These are phyloP conservation scores for Craniophora ligustri DNA, from an alignment of 2,888 invertebrate genomes.

Conservation along the genomic window DNA sequence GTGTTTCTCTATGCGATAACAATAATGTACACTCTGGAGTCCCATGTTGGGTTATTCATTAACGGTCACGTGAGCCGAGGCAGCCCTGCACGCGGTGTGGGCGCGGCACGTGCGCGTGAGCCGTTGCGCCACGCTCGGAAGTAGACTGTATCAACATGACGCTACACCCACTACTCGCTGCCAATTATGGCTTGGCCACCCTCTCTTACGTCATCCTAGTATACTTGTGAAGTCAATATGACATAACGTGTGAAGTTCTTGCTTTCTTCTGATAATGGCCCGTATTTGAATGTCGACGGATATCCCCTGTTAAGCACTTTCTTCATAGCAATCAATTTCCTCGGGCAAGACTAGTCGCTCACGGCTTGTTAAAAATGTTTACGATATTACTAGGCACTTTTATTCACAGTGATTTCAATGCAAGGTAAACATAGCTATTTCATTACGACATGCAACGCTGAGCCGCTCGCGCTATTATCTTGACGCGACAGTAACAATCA, in stretches of 20 bases:
- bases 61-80: constrained; percentile 43
- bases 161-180: constrained; percentile 59
- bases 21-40: constrained; percentile 30
- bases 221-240: constrained; percentile 18
- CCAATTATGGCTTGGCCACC: constrained; percentile 55
- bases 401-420: constrained; percentile 6
- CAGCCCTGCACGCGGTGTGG: constrained; percentile 53
- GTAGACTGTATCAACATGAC: constrained; percentile 69
- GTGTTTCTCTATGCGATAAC: constrained; percentile 31
- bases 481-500: constrained; percentile 40
- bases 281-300: constrained; percentile 52
- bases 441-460: constrained; percentile 16
- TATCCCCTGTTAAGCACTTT: constrained; percentile 42
- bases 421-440: constrained; percentile 12
- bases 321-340: constrained; percentile 26
- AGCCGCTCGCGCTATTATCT: constrained; percentile 34
- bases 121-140: constrained; percentile 73
- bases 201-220: constrained; percentile 59
- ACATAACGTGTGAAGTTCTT: constrained; percentile 25
- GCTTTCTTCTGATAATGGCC: constrained; percentile 55
- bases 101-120: constrained; percentile 58
- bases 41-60: constrained; percentile 41
- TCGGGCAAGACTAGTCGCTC: not conserved
- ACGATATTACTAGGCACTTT: not conserved
- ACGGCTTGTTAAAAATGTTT: not conserved